Evolutionary conservation across 1,140 invertebrate species (phyloP).

Genomic region (Portunus trituberculatus): DNA sequence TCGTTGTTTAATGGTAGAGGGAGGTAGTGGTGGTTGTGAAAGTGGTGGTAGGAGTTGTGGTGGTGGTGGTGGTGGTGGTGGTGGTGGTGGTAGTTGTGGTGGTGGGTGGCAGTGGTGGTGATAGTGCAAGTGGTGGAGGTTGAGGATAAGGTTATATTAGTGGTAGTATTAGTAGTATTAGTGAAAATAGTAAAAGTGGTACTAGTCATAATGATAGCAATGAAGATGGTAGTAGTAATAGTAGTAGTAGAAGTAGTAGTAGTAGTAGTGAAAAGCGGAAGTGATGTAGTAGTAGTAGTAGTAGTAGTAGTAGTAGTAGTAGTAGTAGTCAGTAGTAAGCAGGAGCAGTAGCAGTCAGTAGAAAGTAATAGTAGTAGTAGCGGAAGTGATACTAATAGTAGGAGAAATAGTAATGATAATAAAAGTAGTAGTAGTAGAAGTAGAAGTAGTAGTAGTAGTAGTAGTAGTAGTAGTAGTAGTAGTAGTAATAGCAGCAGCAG

Average conservation of each 20-base stretch:
- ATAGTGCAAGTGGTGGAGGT: background rate
- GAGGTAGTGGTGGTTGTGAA: background rate
- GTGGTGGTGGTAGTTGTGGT: background rate
- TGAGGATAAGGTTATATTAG: conserved; percentile 1
- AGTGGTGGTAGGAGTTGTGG: conserved; percentile 1
- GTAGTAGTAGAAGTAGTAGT: background rate
- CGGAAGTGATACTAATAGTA: conserved; percentile 35
- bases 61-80: background rate
- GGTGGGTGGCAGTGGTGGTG: background rate
- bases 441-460: conserved; percentile 25
- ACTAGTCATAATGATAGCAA: background rate
- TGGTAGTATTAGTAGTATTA: conserved; percentile 46
- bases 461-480: conserved; percentile 18
- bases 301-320: conserved; percentile 43
- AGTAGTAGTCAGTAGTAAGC: background rate
- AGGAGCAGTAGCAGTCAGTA: conserved; percentile 4
- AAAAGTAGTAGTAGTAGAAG: conserved; percentile 25
- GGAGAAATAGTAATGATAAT: too few relatives aligned
- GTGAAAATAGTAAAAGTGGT: background rate
- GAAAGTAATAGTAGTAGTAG: background rate
- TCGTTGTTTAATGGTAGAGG: background rate
- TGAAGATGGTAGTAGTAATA: conserved; percentile 2
- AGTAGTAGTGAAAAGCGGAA: background rate
- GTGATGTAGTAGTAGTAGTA: conserved; percentile 48
- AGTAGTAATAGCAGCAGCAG: conserved; percentile 46